Evolutionary conservation across 2,797 vertebrate genomes (phyloP).

Genomic region (Lacerta viridis): DNA sequence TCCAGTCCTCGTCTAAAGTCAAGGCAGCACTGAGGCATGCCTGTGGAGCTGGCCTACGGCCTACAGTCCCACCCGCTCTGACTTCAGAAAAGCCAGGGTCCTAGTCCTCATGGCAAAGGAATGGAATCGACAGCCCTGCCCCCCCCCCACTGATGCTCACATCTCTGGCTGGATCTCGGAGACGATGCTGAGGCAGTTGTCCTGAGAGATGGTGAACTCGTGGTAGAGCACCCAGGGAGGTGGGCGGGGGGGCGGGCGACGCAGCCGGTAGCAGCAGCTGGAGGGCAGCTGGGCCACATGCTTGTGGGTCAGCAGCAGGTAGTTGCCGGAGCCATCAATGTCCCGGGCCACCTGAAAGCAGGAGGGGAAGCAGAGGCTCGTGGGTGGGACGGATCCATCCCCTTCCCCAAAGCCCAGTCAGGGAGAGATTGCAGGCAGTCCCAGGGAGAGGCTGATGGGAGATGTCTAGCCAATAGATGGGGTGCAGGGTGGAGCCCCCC

Average conservation of each 20-base stretch:
- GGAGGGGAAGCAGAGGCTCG: no score
- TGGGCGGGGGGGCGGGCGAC: slow-evolving; percentile 79
- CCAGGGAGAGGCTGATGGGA: no score
- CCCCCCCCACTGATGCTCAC: slow-evolving; percentile 78
- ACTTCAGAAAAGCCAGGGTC: no score
- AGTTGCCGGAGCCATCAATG: slow-evolving; percentile 94
- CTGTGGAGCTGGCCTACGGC: neutral
- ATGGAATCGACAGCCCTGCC: neutral
- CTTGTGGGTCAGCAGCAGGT: slow-evolving; percentile 93
- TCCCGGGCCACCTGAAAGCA: slow-evolving; percentile 89
- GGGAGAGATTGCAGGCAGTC: no score
- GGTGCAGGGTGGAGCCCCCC: no score
- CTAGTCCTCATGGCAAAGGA: neutral
- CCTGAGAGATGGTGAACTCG: slow-evolving; percentile 92
- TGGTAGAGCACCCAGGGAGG: slow-evolving; percentile 95
- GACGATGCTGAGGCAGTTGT: slow-evolving; percentile 93
- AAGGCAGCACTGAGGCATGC: no score
- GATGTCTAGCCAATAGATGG: no score
- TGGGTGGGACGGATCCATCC: neutral
- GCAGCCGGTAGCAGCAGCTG: slow-evolving; percentile 87
- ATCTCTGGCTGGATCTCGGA: slow-evolving; percentile 93
- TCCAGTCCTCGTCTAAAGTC: no score
- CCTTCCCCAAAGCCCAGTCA: no score
- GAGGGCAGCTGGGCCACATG: slow-evolving; percentile 93
- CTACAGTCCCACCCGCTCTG: neutral